Conservation (phyloP, 2,797 vertebrate genomes). For the Danio albolineatus region DNA sequence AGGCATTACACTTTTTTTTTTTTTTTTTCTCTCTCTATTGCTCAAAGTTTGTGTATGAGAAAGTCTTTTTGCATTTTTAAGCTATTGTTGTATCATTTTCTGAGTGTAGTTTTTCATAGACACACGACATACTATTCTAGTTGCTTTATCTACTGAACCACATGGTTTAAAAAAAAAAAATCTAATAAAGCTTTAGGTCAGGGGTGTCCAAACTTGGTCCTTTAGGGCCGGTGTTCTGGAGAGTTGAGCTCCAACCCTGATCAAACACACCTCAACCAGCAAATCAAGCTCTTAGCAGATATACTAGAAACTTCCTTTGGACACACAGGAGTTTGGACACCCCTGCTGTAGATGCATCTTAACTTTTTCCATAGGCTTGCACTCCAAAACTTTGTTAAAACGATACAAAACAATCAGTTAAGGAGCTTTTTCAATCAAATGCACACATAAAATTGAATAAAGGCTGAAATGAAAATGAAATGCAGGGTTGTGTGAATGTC, state of each 20-base stretch:
- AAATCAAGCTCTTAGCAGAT: no score
- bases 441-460: no score
- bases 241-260: no score
- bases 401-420: no score
- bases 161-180: neutral
- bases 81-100: neutral
- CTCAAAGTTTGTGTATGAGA: neutral
- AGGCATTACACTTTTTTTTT: neutral
- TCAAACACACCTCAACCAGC: no score
- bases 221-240: no score
- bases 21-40: neutral
- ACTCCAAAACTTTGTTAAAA: neutral
- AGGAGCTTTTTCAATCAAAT: no score
- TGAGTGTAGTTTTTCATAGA: neutral
- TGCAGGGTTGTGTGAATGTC: constrained; percentile 79
- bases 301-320: no score
- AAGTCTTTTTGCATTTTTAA: no score
- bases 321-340: no score
- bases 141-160: neutral
- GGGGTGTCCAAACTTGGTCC: no score
- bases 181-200: no score
- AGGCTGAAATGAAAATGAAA: neutral
- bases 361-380: neutral
- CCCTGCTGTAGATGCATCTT: neutral
- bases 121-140: neutral